phyloP scores from a whole-genome alignment of 1,140 invertebrate species.

The Drosophila ercepeae region DNA sequence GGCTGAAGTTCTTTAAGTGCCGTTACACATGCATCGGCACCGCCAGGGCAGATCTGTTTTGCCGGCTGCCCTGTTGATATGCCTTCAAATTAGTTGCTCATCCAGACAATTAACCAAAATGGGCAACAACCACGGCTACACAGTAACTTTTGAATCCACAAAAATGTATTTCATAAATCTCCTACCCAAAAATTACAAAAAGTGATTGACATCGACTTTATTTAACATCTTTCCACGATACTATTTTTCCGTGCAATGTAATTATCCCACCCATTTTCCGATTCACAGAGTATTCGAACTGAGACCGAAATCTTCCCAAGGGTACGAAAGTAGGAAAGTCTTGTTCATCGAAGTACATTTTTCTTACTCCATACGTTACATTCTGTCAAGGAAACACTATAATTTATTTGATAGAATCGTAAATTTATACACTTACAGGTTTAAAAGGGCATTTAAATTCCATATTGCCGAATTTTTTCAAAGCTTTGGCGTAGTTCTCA shows the following conservation, averaged over 20 bases:
- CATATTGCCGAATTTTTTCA: neutral
- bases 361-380: neutral
- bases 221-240: neutral
- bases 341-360: neutral
- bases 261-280: neutral
- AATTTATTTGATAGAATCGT: neutral
- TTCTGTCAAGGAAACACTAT: neutral
- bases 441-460: neutral
- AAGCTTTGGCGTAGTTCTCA: neutral
- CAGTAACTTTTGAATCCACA: neutral
- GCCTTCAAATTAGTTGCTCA: conserved; percentile 81
- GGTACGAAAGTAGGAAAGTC: neutral
- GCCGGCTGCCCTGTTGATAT: conserved; percentile 73
- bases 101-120: conserved; percentile 80
- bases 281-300: neutral
- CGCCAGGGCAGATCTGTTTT: conserved; percentile 61
- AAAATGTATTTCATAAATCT: too few relatives aligned
- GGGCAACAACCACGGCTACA: conserved; percentile 18
- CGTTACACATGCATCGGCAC: conserved; percentile 68
- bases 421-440: neutral
- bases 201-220: too few relatives aligned
- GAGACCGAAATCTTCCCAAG: neutral
- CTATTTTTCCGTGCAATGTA: neutral
- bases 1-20: conserved; percentile 56
- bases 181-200: too few relatives aligned